phyloP scores from a whole-genome alignment of 2,113 vertebrate species.

The Aspidoscelis tigris region DNA sequence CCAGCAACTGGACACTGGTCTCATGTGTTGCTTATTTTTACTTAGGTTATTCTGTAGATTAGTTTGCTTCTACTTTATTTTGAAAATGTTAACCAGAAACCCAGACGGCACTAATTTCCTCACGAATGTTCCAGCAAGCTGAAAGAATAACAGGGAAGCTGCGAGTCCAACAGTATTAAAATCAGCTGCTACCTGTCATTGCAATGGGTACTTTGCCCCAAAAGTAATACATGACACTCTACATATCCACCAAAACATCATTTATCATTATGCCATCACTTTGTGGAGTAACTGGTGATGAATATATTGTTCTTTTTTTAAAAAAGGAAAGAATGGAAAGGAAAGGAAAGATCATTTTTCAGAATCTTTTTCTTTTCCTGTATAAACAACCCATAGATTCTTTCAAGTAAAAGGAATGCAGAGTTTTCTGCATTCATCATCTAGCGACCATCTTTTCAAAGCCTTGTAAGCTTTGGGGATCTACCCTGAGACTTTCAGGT shows the following conservation, averaged over 20 bases:
- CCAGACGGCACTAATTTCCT: not conserved
- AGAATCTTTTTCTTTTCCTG: slow-evolving; percentile 21
- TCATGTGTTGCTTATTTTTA: not conserved
- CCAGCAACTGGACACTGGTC: too few relatives aligned
- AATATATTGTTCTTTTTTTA: slow-evolving; percentile 4
- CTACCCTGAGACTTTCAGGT: too few relatives aligned
- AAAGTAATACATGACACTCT: not conserved
- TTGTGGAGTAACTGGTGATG: slow-evolving; percentile 15
- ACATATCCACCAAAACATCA: not conserved
- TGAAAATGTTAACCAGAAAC: not conserved
- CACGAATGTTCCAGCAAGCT: not conserved
- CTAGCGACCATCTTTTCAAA: too few relatives aligned
- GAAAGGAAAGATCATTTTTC: not conserved
- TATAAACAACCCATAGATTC: not conserved
- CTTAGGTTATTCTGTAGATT: not conserved
- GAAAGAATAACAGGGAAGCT: not conserved
- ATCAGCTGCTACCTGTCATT: not conserved
- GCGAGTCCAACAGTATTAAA: not conserved
- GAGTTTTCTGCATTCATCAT: not conserved
- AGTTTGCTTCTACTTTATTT: not conserved
- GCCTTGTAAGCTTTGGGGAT: too few relatives aligned
- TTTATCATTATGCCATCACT: not conserved
- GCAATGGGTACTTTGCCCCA: not conserved
- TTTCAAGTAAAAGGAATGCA: not conserved
- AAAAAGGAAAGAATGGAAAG: not conserved